phyloP scores from a whole-genome alignment of 2,797 vertebrate species.

The Tympanoctomys barrerae region DNA sequence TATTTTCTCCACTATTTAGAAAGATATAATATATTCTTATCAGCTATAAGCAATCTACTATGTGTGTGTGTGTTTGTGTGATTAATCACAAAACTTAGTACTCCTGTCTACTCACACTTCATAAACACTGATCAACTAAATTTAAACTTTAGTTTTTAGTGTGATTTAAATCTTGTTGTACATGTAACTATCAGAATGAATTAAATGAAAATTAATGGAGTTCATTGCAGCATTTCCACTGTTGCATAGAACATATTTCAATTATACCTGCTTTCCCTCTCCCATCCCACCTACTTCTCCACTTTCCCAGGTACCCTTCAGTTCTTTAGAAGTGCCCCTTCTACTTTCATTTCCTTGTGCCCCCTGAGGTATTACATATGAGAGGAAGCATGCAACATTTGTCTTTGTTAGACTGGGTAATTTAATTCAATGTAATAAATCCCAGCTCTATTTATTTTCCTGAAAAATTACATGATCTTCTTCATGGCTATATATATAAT shows the following conservation, averaged over 20 bases:
- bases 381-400: not conserved
- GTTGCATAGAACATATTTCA: not conserved
- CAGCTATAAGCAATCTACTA: not conserved
- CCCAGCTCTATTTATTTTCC: not conserved
- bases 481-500: not conserved
- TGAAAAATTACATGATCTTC: not conserved
- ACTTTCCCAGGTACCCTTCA: not conserved
- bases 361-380: not conserved
- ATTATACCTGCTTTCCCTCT: too few species aligned
- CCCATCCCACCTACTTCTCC: not conserved
- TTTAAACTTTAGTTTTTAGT: not conserved
- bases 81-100: not conserved
- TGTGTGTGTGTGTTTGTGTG: not conserved
- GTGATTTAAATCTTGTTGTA: not conserved
- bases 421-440: not conserved
- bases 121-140: not conserved
- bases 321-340: not conserved
- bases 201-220: not conserved
- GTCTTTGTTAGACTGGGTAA: not conserved
- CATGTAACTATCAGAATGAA: not conserved
- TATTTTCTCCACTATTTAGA: not conserved
- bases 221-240: not conserved
- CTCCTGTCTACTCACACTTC: not conserved
- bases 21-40: not conserved
- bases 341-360: not conserved